phyloP scores from a whole-genome alignment of 2,113 vertebrate genomes.

The human region GRCh38 chr1:186783001-186783500 shows the following conservation, averaged over 20 bases:
- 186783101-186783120: neutral
- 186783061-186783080: neutral
- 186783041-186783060: neutral
- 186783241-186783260: neutral
- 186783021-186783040: neutral
- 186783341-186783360: neutral
- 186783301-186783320: neutral
- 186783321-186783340: neutral
- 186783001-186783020: neutral
- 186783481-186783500: neutral
- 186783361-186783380: neutral
- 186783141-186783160: neutral
- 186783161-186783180: neutral
- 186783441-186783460: neutral
- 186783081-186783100: neutral
- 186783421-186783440: neutral
- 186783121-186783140: neutral
- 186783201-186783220: neutral
- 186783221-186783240: neutral
- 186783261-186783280: neutral
- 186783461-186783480: neutral
- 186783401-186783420: neutral
- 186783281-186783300: neutral
- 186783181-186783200: neutral
- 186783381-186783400: neutral